These are phyloP conservation scores for Agriopis leucophaearia DNA, from an alignment of 2,888 invertebrate genomes.

Conservation along the genomic window DNA sequence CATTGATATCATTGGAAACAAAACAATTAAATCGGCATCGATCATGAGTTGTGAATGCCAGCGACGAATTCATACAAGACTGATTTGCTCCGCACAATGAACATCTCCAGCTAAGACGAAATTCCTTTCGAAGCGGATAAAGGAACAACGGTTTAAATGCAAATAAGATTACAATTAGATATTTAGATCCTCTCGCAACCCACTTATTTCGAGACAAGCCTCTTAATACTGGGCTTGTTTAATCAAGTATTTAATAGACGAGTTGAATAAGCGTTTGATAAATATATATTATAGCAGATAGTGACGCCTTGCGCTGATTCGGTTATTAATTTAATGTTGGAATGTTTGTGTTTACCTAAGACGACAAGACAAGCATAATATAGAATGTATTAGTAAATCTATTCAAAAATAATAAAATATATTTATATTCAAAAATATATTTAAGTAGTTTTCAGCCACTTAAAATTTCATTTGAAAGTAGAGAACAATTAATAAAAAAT, in stretches of 20 bases:
- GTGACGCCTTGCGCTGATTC: constrained; percentile 19
- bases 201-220: constrained; percentile 63
- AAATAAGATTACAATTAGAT: constrained; percentile 73
- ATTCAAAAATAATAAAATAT: not conserved
- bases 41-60: constrained; percentile 21
- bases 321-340: constrained; percentile 10
- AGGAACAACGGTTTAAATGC: constrained; percentile 68
- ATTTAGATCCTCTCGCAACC: constrained; percentile 66
- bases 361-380: not conserved
- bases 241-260: constrained; percentile 58
- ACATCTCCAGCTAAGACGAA: constrained; percentile 54
- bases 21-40: constrained; percentile 23
- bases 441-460: no score
- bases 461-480: no score
- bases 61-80: constrained; percentile 54
- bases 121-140: constrained; percentile 54
- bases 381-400: not conserved
- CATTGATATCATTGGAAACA: constrained; percentile 23
- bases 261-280: constrained; percentile 40
- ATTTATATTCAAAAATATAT: no score
- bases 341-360: constrained; percentile 4
- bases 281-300: constrained; percentile 30
- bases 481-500: no score
- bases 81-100: constrained; percentile 50
- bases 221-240: constrained; percentile 61